Evolutionary conservation across 2,113 vertebrate genomes (phyloP).

Genomic region (Ibidorhyncha struthersii): DNA sequence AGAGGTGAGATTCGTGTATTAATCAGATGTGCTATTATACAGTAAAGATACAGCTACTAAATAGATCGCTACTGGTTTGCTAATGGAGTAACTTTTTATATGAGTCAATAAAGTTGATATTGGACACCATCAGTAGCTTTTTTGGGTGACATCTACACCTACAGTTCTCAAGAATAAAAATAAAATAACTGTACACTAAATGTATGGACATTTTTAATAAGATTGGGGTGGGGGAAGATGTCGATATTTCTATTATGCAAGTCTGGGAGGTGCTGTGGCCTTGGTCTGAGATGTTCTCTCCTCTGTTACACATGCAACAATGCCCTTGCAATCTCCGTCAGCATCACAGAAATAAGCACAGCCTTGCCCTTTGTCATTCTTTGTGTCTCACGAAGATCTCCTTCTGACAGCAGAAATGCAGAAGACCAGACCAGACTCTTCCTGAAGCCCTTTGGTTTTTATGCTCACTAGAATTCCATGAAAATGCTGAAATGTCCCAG

Average conservation of each 20-base stretch:
- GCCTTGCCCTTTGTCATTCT: not conserved
- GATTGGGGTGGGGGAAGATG: too few species aligned
- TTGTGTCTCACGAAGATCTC: not conserved
- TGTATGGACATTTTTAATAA: not conserved
- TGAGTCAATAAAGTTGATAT: not conserved
- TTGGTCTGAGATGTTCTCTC: not conserved
- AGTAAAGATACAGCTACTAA: not conserved
- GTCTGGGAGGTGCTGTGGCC: not conserved
- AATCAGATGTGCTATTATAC: not conserved
- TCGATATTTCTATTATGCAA: not conserved
- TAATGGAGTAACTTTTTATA: not conserved
- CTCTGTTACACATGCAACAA: not conserved
- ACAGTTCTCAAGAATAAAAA: not conserved
- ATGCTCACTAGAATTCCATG: not conserved
- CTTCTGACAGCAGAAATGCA: not conserved
- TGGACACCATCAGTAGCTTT: not conserved
- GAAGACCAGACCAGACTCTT: too few species aligned
- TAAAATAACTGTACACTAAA: not conserved
- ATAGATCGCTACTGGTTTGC: not conserved
- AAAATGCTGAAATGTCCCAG: not conserved
- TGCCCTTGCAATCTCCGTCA: not conserved
- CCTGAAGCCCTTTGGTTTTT: not conserved
- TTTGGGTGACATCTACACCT: not conserved
- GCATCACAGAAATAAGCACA: not conserved
- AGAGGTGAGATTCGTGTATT: not conserved